Evolutionary conservation across 1,140 invertebrate species (phyloP).

Genomic region (Melitaea cinxia): DNA sequence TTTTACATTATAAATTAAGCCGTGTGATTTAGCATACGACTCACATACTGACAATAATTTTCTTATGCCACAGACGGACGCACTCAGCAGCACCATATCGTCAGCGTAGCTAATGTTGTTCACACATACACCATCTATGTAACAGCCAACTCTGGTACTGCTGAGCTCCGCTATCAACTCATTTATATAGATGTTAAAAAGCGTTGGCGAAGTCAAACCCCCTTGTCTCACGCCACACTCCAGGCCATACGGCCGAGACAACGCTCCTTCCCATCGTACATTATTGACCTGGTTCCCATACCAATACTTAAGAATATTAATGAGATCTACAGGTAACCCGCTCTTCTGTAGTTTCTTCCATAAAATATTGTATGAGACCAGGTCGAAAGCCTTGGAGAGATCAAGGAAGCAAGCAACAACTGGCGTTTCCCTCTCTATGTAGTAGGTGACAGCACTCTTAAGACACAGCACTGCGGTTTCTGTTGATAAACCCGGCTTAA

Average conservation of each 20-base stretch:
- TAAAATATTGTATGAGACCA: neutral
- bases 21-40: too few relatives aligned
- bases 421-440: neutral
- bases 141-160: too few relatives aligned
- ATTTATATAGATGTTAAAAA: too few relatives aligned
- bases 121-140: too few relatives aligned
- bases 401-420: slow-evolving; percentile 12
- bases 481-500: neutral
- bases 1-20: too few relatives aligned
- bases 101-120: too few relatives aligned
- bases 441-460: slow-evolving; percentile 1
- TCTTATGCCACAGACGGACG: too few relatives aligned
- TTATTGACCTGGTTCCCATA: slow-evolving; percentile 31
- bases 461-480: neutral
- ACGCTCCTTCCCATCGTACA: slow-evolving; percentile 22
- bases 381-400: slow-evolving; percentile 22
- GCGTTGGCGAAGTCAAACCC: too few relatives aligned
- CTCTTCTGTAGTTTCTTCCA: neutral
- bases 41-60: too few relatives aligned
- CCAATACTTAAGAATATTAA: slow-evolving; percentile 35
- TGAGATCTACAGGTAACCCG: slow-evolving; percentile 15
- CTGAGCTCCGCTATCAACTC: too few relatives aligned
- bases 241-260: slow-evolving; percentile 23
- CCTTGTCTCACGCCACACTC: too few relatives aligned
- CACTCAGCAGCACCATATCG: too few relatives aligned